Percentiles rank a stretch among this genome's conserved stretches.
phyloP scores from a whole-genome alignment of 2,888 invertebrate genomes.

The Tipula vernalis region DNA sequence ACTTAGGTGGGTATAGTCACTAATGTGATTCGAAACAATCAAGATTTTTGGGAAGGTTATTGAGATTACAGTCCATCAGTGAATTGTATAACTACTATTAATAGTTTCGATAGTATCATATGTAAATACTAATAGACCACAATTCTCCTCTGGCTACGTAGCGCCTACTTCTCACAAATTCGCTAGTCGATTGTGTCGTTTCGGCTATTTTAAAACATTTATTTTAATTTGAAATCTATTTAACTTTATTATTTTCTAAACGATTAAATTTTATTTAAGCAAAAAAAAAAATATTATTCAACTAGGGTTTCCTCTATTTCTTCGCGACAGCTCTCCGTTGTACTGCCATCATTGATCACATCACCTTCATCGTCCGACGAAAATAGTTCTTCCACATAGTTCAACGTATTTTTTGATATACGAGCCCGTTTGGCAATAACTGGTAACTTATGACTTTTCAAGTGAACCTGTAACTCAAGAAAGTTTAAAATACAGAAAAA shows the following conservation, averaged over 20 bases:
- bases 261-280: background rate
- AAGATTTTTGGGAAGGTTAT: too few relatives aligned
- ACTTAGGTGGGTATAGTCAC: too few relatives aligned
- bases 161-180: too few relatives aligned
- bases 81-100: too few relatives aligned
- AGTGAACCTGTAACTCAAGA: background rate
- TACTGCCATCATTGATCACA: background rate
- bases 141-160: too few relatives aligned
- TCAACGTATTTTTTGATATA: background rate
- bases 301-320: background rate
- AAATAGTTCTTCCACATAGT: background rate
- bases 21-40: too few relatives aligned
- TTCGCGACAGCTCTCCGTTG: background rate
- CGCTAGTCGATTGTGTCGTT: too few relatives aligned
- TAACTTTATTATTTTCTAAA: background rate
- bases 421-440: background rate
- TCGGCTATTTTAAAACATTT: background rate
- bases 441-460: background rate
- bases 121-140: too few relatives aligned
- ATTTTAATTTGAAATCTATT: background rate
- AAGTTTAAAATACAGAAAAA: background rate
- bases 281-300: background rate
- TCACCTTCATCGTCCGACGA: background rate
- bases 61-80: too few relatives aligned
- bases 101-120: too few relatives aligned